A percentile compares a stretch with the other conserved stretches of the same genome.
These are phyloP conservation scores for Drosophila monieri DNA, from an alignment of 2,888 invertebrate species.

Conservation along the genomic window DNA sequence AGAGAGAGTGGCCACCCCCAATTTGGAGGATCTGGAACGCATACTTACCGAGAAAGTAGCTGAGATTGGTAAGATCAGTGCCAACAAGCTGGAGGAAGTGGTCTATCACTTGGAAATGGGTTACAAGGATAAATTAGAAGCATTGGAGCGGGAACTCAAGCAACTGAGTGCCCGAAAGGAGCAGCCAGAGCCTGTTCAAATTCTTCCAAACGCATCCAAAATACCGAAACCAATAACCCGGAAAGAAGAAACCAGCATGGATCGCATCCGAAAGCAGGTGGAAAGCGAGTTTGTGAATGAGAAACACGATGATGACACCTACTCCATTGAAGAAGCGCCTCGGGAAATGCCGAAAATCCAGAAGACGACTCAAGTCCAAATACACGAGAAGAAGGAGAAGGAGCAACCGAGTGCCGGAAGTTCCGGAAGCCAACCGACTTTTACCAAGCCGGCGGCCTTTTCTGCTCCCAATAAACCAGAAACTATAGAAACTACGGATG, in stretches of 20 bases:
- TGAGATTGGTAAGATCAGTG: constrained; percentile 74
- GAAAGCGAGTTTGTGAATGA: constrained; percentile 58
- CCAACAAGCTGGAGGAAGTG: constrained; percentile 70
- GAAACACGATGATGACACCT: constrained; percentile 66
- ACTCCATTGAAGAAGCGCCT: constrained; percentile 61
- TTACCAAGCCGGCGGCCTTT: constrained; percentile 30
- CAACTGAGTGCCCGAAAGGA: constrained; percentile 34
- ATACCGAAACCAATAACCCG: constrained; percentile 60
- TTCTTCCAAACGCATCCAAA: constrained; percentile 39
- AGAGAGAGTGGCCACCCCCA: constrained; percentile 55
- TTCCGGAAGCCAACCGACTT: constrained; percentile 57
- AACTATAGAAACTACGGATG: constrained; percentile 63
- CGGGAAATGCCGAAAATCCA: constrained; percentile 8
- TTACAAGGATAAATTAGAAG: constrained; percentile 74
- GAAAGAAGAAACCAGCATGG: constrained; percentile 39
- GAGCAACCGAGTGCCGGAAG: constrained; percentile 48
- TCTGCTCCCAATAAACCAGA: constrained; percentile 6
- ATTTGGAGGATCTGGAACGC: constrained; percentile 72
- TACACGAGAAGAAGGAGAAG: constrained; percentile 14
- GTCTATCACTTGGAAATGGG: constrained; percentile 71
- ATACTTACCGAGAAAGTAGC: constrained; percentile 72
- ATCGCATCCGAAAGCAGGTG: constrained; percentile 60
- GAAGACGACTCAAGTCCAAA: constrained; percentile 33
- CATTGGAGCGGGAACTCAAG: constrained; percentile 70
- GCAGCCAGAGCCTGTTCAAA: neutral